phyloP scores from a whole-genome alignment of 2,888 invertebrate genomes.

The Drosophila putrida region DNA sequence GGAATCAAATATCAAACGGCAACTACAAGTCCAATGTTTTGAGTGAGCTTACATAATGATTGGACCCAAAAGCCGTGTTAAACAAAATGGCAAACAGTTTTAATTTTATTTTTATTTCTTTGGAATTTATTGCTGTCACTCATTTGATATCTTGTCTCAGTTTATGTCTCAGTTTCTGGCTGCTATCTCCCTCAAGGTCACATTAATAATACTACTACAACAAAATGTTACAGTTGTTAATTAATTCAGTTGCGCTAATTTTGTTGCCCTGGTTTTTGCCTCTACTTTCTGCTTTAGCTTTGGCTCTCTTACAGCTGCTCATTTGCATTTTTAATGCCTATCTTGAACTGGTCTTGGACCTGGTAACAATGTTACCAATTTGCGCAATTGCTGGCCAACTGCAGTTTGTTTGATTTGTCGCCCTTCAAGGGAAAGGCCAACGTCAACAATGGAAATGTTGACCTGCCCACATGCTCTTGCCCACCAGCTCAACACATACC shows the following conservation, averaged over 20 bases:
- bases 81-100: conserved; percentile 51
- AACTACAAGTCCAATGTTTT: conserved; percentile 23
- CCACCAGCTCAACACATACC: conserved; percentile 29
- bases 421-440: conserved; percentile 48
- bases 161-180: conserved; percentile 11
- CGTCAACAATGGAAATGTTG: conserved; percentile 21
- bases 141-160: conserved; percentile 21
- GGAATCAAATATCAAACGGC: conserved; percentile 20
- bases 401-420: conserved; percentile 58
- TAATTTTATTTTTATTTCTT: conserved; percentile 17
- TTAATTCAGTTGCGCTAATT: conserved; percentile 79
- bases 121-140: conserved; percentile 55
- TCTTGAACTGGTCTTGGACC: conserved; percentile 38
- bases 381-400: conserved; percentile 61
- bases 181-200: conserved; percentile 70
- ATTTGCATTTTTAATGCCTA: conserved; percentile 62
- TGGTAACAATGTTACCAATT: conserved; percentile 39
- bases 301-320: conserved; percentile 40
- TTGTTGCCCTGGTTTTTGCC: conserved; percentile 48
- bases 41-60: conserved; percentile 61
- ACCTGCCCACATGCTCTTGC: conserved; percentile 48
- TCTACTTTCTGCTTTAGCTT: conserved; percentile 23
- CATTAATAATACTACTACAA: conserved; percentile 45
- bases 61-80: conserved; percentile 38
- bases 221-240: conserved; percentile 73